Evolutionary conservation across 2,888 invertebrate genomes (phyloP), one percentile per base, ranked within the genome.

Genomic region (Parnassius orleans): DNA sequence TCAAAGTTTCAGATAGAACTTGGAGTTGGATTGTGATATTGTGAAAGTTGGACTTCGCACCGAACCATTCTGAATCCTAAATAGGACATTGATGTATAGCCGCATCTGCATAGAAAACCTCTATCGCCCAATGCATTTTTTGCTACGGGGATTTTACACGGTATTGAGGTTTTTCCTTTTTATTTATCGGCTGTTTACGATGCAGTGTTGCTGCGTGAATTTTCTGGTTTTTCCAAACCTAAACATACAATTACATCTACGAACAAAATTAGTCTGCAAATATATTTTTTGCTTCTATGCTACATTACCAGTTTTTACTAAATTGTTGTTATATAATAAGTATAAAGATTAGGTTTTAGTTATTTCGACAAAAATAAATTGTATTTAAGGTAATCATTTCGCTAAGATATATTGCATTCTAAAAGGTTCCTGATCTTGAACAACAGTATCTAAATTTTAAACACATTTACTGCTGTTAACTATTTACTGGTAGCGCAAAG

Each of bases 401-500:
- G 5, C 7, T 33, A 33, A 33, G 33, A 9, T n/a, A n/a, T 15
- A 48, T 48, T 52, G 15, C 33, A 24, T 52, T 52, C 7, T 11
- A 42, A 43, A 54, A 41, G 3, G 42, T 41, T 55, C 41, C 33
- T 33, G 9, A 51, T 44, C 41, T 9, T n/a, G 15, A 56, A 42
- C 48, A 59, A 10, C 14, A 43, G 42, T 47, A 11, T 11, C 47
- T 52, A 56, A 41, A 57, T 54, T 56, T 51, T 12, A 46, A 51
- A 44, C 50, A 19, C 57, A 62, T 62, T 57, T 62, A 57, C 43
- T 50, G 44, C 43, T 70, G 79, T 74, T 82, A 81, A 84, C 83
- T 90, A 87, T 87, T 83, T 83, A 87, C 82, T 79, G 79, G 80
- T 77, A 82, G 77, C 77, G 84, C 84, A 84, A 80, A 75, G 84